These are phyloP conservation scores for Ochotona curzoniae DNA, from an alignment of 2,113 vertebrate genomes.

Conservation along the genomic window DNA sequence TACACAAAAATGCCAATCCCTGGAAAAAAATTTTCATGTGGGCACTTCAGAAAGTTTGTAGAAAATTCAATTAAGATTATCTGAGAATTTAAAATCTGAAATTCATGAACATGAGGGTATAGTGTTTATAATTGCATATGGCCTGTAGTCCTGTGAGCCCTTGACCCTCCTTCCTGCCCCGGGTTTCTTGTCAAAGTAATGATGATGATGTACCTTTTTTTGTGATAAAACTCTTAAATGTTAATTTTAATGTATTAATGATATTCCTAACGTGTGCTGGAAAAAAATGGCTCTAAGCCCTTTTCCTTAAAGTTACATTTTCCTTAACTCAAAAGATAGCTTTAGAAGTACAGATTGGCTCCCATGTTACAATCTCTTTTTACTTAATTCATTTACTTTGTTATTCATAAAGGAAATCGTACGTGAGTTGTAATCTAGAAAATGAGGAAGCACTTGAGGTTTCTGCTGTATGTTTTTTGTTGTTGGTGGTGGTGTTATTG, in stretches of 20 bases:
- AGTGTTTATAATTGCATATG: constrained; percentile 86
- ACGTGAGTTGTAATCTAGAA: constrained; percentile 89
- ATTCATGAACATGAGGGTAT: constrained; percentile 36
- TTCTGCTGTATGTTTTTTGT: constrained; percentile 88
- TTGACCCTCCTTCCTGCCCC: constrained; percentile 70
- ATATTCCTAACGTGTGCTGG: constrained; percentile 89
- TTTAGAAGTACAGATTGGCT: constrained; percentile 85
- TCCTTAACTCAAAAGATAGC: constrained; percentile 85
- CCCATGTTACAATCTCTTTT: constrained; percentile 85
- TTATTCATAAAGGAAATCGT: constrained; percentile 86
- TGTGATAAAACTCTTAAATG: constrained; percentile 86
- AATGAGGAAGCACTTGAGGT: constrained; percentile 86
- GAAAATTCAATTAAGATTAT: too few relatives aligned
- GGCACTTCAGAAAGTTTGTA: too few relatives aligned
- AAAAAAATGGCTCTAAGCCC: constrained; percentile 86
- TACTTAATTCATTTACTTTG: constrained; percentile 86
- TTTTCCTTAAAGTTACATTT: constrained; percentile 83
- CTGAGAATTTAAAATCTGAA: too few relatives aligned
- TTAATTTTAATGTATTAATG: constrained; percentile 89
- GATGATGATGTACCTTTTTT: constrained; percentile 84
- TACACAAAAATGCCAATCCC: too few relatives aligned
- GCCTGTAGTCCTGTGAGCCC: constrained; percentile 71
- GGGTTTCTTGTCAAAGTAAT: constrained; percentile 78
- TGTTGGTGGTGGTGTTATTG: constrained; percentile 71
- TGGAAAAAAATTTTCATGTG: too few relatives aligned